Percentiles rank a stretch among this genome's conserved stretches.
Evolutionary conservation across 2,888 invertebrate genomes (phyloP).

Genomic region (Ischnus inquisitorius): DNA sequence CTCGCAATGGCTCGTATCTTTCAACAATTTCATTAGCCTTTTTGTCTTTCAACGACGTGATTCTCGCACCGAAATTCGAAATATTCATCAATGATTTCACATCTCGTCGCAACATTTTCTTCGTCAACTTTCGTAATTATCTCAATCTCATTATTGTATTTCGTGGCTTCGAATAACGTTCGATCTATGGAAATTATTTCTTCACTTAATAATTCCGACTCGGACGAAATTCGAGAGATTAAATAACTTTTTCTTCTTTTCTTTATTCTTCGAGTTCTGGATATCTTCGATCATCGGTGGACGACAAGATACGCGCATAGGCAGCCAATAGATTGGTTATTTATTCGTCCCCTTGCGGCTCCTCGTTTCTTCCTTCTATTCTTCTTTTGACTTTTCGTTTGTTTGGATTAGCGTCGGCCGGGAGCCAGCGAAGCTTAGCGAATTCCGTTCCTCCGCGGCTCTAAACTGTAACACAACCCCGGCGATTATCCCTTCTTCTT

Average conservation of each 20-base stretch:
- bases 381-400: conserved; percentile 70
- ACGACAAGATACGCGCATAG: neutral
- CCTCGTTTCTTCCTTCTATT: conserved; percentile 46
- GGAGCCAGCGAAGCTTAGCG: conserved; percentile 17
- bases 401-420: conserved; percentile 75
- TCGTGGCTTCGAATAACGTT: too few relatives aligned
- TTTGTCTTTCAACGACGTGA: neutral
- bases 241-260: neutral
- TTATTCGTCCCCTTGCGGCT: conserved; percentile 51
- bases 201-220: too few relatives aligned
- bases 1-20: neutral
- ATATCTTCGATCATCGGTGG: conserved; percentile 48
- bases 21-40: neutral
- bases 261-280: conserved; percentile 20
- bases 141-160: too few relatives aligned
- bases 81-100: too few relatives aligned
- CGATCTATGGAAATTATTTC: too few relatives aligned
- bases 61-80: too few relatives aligned
- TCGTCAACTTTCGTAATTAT: too few relatives aligned
- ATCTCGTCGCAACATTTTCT: too few relatives aligned
- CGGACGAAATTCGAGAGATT: too few relatives aligned
- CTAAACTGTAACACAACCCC: conserved; percentile 15
- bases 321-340: conserved; percentile 62
- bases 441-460: conserved; percentile 37
- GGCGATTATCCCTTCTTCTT: conserved; percentile 18